Conservation (phyloP, 2,888 invertebrate species). For the Leptinotarsa tumamoca region DNA sequence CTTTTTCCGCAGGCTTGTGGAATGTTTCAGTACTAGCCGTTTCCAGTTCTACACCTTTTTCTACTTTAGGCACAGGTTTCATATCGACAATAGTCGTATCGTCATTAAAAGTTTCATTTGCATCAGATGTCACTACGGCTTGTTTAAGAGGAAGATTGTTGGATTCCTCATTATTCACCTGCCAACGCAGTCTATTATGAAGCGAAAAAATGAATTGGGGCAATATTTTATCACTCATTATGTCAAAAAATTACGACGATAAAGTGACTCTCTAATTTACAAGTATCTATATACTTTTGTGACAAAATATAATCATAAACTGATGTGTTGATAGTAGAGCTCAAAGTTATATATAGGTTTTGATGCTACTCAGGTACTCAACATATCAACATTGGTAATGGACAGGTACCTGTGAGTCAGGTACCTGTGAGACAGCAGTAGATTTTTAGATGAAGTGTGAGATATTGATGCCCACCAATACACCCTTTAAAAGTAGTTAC, state of each 20-base stretch:
- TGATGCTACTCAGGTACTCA: no score
- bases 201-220: background rate
- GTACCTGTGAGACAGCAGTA: no score
- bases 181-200: constrained; percentile 82
- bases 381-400: no score
- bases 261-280: background rate
- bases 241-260: background rate
- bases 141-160: constrained; percentile 68
- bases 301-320: no score
- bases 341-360: no score
- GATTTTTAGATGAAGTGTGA: no score
- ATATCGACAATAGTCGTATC: constrained; percentile 10
- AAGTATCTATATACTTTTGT: no score
- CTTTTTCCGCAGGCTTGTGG: constrained; percentile 78
- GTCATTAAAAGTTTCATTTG: constrained; percentile 37
- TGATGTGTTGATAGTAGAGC: no score
- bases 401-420: no score
- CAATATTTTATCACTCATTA: background rate
- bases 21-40: constrained; percentile 55
- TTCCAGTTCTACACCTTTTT: constrained; percentile 24
- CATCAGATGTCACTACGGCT: constrained; percentile 20
- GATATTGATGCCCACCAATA: no score
- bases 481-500: no score
- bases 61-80: constrained; percentile 26
- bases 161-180: constrained; percentile 81